Percentiles rank a stretch among this genome's conserved stretches.
These are phyloP conservation scores for Corydoras maculifer DNA, from an alignment of 2,113 vertebrate genomes.

Conservation along the genomic window DNA sequence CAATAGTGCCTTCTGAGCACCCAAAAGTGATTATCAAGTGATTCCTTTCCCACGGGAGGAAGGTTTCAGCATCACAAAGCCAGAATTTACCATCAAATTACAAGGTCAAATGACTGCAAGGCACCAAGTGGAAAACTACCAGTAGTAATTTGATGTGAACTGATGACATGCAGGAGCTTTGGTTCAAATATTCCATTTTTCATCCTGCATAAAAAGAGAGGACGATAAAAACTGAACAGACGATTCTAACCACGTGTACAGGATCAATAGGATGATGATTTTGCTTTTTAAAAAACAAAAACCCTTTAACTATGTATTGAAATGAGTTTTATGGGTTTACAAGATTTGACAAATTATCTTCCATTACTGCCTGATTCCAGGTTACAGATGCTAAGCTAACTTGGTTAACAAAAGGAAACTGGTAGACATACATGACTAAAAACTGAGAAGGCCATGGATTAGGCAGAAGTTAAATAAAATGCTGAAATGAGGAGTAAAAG, in stretches of 20 bases:
- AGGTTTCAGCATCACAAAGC: conserved; percentile 29
- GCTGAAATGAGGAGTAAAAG: too few relatives aligned
- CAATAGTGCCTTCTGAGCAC: conserved; percentile 23
- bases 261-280: too few relatives aligned
- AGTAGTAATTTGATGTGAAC: conserved; percentile 30
- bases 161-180: conserved; percentile 29
- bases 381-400: conserved; percentile 18
- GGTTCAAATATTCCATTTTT: conserved; percentile 28
- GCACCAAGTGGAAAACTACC: conserved; percentile 16
- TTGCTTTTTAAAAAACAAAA: too few relatives aligned
- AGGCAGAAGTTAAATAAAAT: too few relatives aligned
- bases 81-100: conserved; percentile 31
- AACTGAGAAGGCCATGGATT: background rate
- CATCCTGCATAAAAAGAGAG: conserved; percentile 2
- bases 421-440: conserved; percentile 19
- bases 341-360: conserved; percentile 26
- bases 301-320: too few relatives aligned
- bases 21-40: conserved; percentile 40
- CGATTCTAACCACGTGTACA: too few relatives aligned
- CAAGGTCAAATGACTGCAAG: conserved; percentile 39
- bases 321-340: conserved; percentile 6
- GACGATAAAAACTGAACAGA: conserved; percentile 18
- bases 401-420: conserved; percentile 27
- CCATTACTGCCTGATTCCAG: conserved; percentile 29
- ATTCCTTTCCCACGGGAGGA: conserved; percentile 38